These are phyloP conservation scores for Drosophila micromelanica DNA, from an alignment of 1,140 invertebrate species.

Conservation along the genomic window DNA sequence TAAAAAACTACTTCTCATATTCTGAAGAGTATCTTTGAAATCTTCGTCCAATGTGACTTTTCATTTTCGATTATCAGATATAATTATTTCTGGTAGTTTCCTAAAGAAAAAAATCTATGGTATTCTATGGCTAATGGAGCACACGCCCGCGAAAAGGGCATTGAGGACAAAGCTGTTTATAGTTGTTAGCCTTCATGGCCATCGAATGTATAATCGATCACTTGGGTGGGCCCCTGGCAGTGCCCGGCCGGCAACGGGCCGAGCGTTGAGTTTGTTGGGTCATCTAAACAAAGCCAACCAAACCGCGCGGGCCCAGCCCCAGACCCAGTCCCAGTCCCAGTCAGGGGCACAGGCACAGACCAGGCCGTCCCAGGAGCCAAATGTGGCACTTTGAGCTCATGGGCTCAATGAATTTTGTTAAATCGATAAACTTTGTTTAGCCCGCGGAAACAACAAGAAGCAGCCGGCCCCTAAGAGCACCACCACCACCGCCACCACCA, in stretches of 20 bases:
- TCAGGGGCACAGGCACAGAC: no score
- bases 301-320: constrained; percentile 20
- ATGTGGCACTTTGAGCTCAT: constrained; percentile 67
- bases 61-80: no score
- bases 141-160: constrained; percentile 38
- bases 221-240: constrained; percentile 53
- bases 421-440: constrained; percentile 83
- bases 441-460: constrained; percentile 72
- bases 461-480: constrained; percentile 57
- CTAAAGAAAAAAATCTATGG: no score
- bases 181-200: constrained; percentile 77
- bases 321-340: not conserved
- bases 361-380: constrained; percentile 48
- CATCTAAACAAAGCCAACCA: constrained; percentile 78
- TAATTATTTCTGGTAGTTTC: no score
- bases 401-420: constrained; percentile 75
- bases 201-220: constrained; percentile 82
- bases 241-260: constrained; percentile 52
- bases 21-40: constrained; percentile 25
- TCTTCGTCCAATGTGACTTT: not conserved
- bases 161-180: constrained; percentile 61
- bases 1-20: no score
- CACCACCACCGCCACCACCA: constrained; percentile 18
- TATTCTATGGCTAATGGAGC: no score
- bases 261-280: constrained; percentile 74